Evolutionary conservation across 2,888 invertebrate genomes (phyloP).

Genomic region (Apantesis nais): DNA sequence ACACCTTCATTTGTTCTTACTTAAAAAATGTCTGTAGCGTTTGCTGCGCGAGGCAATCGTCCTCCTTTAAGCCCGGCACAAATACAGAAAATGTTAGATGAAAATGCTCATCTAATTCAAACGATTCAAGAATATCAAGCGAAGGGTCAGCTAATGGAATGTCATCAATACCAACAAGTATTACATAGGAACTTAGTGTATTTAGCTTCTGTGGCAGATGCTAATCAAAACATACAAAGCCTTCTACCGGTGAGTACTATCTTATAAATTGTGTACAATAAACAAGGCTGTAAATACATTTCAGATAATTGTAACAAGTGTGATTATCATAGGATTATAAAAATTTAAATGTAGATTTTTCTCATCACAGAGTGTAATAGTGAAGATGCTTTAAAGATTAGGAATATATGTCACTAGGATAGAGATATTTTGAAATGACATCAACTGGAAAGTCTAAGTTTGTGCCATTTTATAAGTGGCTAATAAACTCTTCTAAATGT

Average conservation of each 20-base stretch:
- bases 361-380: background rate
- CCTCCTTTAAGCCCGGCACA: conserved; percentile 93
- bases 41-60: conserved; percentile 89
- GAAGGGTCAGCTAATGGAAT: conserved; percentile 97
- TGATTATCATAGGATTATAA: background rate
- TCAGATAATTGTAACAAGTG: background rate
- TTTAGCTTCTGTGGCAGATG: conserved; percentile 98
- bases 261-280: background rate
- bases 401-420: too few species aligned
- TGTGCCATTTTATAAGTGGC: too few species aligned
- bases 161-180: conserved; percentile 96
- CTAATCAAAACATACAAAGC: conserved; percentile 95
- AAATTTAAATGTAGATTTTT: too few species aligned
- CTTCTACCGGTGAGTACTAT: conserved; percentile 91
- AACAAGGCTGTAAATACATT: background rate
- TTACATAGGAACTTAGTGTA: conserved; percentile 98
- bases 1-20: background rate
- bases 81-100: conserved; percentile 98
- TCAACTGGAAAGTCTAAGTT: too few species aligned
- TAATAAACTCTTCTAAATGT: too few species aligned
- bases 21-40: conserved; percentile 88
- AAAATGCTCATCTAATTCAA: conserved; percentile 98
- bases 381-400: background rate
- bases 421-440: too few species aligned
- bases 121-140: conserved; percentile 98